A percentile compares a stretch with the other conserved stretches of the same genome.
Conservation (phyloP, 2,113 vertebrate genomes). For the Catharus minimus region DNA sequence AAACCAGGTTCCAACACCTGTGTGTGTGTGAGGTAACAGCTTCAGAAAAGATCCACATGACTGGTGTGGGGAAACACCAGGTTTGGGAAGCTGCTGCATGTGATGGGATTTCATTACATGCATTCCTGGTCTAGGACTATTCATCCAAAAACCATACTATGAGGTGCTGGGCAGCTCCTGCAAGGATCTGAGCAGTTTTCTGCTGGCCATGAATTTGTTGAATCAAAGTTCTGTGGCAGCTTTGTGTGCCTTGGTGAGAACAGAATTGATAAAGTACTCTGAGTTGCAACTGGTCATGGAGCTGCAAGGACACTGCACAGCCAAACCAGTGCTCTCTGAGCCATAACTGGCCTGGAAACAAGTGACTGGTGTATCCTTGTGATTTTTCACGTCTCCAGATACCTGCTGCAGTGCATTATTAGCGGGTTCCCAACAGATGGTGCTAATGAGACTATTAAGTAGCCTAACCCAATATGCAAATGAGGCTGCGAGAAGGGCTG, state of each 20-base stretch:
- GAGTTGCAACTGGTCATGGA: not conserved
- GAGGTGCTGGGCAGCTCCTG: not conserved
- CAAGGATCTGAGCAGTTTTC: not conserved
- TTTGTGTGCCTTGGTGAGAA: fast-evolving
- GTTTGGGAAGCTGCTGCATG: not conserved
- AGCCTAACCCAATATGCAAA: constrained; percentile 49
- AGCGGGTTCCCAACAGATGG: constrained; percentile 49
- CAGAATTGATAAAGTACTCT: not conserved
- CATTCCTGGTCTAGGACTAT: not conserved
- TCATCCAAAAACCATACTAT: not conserved
- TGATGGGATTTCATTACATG: not conserved
- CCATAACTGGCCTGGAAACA: not conserved
- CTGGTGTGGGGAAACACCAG: not conserved
- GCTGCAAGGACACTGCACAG: not conserved
- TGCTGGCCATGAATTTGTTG: not conserved
- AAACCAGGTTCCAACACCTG: not conserved
- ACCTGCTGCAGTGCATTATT: constrained; percentile 36
- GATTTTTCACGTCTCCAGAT: not conserved
- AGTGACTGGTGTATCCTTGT: not conserved
- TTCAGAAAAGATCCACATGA: not conserved
- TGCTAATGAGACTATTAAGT: constrained; percentile 57
- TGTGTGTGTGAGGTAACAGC: not conserved
- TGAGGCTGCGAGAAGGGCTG: not conserved
- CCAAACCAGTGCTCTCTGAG: not conserved
- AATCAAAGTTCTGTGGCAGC: not conserved